Evolutionary conservation across 2,113 vertebrate genomes (phyloP), one percentile per base, ranked within the genome.

Genomic region (Vireo altiloquus): DNA sequence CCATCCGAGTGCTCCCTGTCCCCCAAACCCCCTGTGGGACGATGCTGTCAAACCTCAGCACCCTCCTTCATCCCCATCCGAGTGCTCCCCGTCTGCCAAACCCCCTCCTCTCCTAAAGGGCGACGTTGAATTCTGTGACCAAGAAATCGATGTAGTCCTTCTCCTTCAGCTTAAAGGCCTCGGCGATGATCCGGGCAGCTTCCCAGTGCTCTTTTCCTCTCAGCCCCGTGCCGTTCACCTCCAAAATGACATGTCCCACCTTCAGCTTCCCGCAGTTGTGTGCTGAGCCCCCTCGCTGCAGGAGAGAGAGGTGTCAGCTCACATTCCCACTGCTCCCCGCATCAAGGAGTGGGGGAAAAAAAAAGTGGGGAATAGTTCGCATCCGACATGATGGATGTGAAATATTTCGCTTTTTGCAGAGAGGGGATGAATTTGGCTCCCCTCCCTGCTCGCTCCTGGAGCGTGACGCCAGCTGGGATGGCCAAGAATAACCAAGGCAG

Each of bases 141-240:
- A 99, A 97, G 97, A 99, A 99, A 97, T 99, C 99, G 14, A 99
- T 97, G 92, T 99, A 95, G 97, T 99, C 99, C 77, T 97, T 98
- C 37, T 99, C 99, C 98, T 99, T 99, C 98, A 97, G 98, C 98
- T 99, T 99, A 91, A 99, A 99, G 96, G 99, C 99, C 97, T 99
- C 99, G 0, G 99, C 99, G 9, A 99, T 99, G 98, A 99, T 97
- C 6, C 99, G 98, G 1, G 99, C 99, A 0, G 99, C 99, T 13
- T 99, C 99, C 37, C 98, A 98, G 82, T 99, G 99, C 94, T 99
- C 99, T 31, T 99, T 99, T 31, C 99, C 99, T 31, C 97, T 97
- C 2, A 99, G 97, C 2, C 99, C 98, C 6, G 98, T 96, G 57
- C 99, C 99, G 1, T 99, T 99, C 72, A 99, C 99, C 92, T 99